These are phyloP conservation scores for Sapajus apella DNA, from an alignment of 2,113 vertebrate genomes.

Conservation along the genomic window DNA sequence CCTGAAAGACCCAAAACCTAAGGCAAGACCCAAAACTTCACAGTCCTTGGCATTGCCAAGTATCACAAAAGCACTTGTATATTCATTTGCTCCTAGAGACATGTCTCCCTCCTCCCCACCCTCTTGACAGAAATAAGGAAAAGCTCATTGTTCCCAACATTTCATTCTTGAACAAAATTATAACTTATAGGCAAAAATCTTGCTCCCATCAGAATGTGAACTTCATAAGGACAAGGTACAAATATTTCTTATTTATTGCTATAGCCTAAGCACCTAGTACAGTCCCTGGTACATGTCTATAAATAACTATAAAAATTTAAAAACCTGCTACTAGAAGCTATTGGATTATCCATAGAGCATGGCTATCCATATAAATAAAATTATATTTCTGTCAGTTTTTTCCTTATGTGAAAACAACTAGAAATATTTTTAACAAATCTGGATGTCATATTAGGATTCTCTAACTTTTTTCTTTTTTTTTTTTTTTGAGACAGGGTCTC, in stretches of 20 bases:
- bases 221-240: background rate
- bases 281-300: background rate
- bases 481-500: no score
- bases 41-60: background rate
- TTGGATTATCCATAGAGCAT: background rate
- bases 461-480: no score
- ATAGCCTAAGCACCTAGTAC: background rate
- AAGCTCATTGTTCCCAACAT: constrained; percentile 26
- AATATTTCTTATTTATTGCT: background rate
- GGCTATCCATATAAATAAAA: background rate
- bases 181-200: constrained; percentile 5
- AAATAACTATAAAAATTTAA: constrained; percentile 10
- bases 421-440: background rate
- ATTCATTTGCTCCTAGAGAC: background rate
- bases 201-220: background rate
- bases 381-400: constrained; percentile 25
- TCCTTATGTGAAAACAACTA: background rate
- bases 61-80: background rate
- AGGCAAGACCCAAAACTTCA: constrained; percentile 16
- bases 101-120: background rate
- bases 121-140: background rate
- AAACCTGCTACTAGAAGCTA: constrained; percentile 14
- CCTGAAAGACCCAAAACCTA: constrained; percentile 31
- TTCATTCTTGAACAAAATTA: constrained; percentile 43
- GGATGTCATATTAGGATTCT: background rate